phyloP scores from a whole-genome alignment of 2,888 invertebrate genomes.

The Linnaemya vulpina region DNA sequence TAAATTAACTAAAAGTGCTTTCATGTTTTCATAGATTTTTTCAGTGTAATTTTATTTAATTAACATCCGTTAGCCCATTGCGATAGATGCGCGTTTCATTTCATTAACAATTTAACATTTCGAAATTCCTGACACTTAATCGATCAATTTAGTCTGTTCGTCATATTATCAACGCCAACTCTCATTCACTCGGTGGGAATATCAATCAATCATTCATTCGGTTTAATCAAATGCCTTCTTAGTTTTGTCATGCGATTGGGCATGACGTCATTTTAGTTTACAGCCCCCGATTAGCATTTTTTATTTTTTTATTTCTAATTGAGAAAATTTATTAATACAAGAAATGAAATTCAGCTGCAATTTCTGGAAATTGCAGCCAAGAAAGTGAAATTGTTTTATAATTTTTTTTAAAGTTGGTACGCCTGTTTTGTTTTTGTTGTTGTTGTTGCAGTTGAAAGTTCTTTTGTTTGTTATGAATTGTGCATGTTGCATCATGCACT shows the following conservation, averaged over 20 bases:
- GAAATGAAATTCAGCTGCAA: not conserved
- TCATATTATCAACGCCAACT: conserved; percentile 37
- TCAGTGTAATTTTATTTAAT: conserved; percentile 28
- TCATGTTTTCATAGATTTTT: not conserved
- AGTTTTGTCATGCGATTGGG: not conserved
- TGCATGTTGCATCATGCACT: conserved; percentile 54
- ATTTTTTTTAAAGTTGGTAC: conserved; percentile 8
- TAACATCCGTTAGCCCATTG: not conserved
- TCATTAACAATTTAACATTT: conserved; percentile 53
- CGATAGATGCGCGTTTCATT: not conserved
- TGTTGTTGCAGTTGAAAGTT: conserved; percentile 33
- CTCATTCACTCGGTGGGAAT: not conserved
- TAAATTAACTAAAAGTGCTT: not conserved
- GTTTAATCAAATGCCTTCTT: not conserved
- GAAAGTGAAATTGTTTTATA: conserved; percentile 15
- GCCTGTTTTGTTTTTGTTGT: conserved; percentile 47
- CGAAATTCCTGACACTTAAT: conserved; percentile 62
- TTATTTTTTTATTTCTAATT: not conserved
- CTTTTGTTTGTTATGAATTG: not conserved
- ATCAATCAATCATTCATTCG: conserved; percentile 66
- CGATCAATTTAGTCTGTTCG: conserved; percentile 58
- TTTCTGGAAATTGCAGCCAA: not conserved
- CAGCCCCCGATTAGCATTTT: no score
- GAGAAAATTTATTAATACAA: not conserved
- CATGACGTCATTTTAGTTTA: conserved; percentile 7